phyloP scores from a whole-genome alignment of 2,113 vertebrate genomes.

The Hassar affinis region DNA sequence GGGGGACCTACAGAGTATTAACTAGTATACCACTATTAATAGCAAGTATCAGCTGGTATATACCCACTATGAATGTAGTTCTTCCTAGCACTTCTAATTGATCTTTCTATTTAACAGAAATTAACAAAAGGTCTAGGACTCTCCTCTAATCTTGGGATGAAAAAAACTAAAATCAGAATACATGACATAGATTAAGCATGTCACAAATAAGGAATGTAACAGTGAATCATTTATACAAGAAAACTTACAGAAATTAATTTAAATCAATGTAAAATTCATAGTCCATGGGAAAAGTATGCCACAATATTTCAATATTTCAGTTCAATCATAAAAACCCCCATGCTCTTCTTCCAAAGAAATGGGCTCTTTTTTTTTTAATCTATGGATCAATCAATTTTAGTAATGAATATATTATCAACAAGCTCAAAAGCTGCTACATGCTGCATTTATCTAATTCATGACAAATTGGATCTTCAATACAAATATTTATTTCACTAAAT shows the following conservation, averaged over 20 bases:
- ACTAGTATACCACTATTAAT: no score
- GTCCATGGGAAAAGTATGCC: neutral
- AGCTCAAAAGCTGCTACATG: constrained; percentile 10
- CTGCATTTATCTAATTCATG: constrained; percentile 24
- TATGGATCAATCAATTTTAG: constrained; percentile 1
- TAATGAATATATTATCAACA: constrained; percentile 20
- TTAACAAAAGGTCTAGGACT: neutral
- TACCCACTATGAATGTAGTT: neutral
- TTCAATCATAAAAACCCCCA: neutral
- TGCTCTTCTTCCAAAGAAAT: neutral
- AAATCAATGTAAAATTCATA: neutral
- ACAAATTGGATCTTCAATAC: constrained; percentile 12
- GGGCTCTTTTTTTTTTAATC: neutral
- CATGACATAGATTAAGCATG: neutral
- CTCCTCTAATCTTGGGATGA: neutral
- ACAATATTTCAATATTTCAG: neutral
- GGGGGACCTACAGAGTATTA: no score
- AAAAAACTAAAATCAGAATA: neutral
- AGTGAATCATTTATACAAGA: neutral
- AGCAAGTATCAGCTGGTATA: no score
- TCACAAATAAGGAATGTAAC: neutral
- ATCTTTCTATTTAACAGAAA: constrained; percentile 19
- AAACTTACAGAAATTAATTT: neutral
- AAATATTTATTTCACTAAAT: constrained; percentile 18
- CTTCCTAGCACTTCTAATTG: neutral